Evolutionary conservation across 2,888 invertebrate genomes (phyloP).

Genomic region (Mayetiola destructor): DNA sequence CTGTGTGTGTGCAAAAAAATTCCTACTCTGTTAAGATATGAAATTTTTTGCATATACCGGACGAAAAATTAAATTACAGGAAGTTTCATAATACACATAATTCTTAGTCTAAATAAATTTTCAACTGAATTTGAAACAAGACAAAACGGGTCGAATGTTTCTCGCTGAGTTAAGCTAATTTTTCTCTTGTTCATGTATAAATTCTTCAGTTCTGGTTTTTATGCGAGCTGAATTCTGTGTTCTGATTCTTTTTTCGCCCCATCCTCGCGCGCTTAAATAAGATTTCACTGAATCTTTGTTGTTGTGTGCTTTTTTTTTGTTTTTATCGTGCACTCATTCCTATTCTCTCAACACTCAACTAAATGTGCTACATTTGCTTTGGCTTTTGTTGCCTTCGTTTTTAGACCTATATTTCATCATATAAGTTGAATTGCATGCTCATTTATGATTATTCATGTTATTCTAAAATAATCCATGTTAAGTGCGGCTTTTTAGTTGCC

Average conservation of each 20-base stretch:
- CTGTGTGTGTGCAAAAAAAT: not conserved
- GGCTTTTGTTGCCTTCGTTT: not conserved
- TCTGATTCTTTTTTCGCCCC: not conserved
- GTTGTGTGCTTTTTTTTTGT: not conserved
- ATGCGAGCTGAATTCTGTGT: too few relatives aligned
- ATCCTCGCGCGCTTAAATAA: not conserved
- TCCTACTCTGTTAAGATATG: conserved; percentile 5
- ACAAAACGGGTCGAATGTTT: not conserved
- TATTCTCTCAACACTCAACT: too few relatives aligned
- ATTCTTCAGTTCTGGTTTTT: not conserved
- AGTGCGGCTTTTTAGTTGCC: too few relatives aligned
- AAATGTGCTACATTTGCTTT: not conserved
- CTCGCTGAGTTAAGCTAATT: conserved; percentile 10
- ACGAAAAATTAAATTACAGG: conserved; percentile 15
- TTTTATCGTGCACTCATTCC: not conserved
- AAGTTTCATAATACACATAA: conserved; percentile 13
- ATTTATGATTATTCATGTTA: too few relatives aligned
- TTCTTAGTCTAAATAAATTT: conserved; percentile 11
- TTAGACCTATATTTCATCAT: not conserved
- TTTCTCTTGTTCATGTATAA: not conserved
- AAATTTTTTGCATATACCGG: conserved; percentile 11
- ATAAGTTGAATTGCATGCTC: too few relatives aligned
- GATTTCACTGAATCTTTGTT: too few relatives aligned
- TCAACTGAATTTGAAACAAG: conserved; percentile 8
- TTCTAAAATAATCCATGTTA: too few relatives aligned